Percentiles rank a stretch among this genome's conserved stretches.
Evolutionary conservation across 1,140 invertebrate genomes (phyloP).

Genomic region (Drosophila ohnishii): DNA sequence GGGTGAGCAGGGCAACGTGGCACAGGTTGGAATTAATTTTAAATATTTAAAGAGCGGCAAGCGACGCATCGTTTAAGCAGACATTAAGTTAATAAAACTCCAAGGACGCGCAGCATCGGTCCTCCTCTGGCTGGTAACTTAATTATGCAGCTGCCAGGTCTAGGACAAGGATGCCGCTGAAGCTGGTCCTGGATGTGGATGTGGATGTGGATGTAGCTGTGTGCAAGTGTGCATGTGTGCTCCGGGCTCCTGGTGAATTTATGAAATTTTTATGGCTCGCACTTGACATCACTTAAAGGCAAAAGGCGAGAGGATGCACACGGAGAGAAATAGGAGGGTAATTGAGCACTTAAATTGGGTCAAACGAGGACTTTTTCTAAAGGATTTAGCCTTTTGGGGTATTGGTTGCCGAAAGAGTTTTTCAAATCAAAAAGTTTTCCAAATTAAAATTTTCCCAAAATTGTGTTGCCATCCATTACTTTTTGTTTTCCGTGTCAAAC

Average conservation of each 20-base stretch:
- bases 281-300: conserved; percentile 41
- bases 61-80: conserved; percentile 66
- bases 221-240: conserved; percentile 3
- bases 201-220: background rate
- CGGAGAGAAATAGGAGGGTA: background rate
- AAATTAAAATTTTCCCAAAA: background rate
- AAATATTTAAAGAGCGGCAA: conserved; percentile 69
- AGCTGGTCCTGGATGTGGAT: background rate
- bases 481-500: conserved; percentile 9
- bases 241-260: conserved; percentile 29
- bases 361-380: background rate
- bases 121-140: conserved; percentile 58
- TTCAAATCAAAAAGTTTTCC: background rate
- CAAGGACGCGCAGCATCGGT: conserved; percentile 51
- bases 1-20: too few species aligned
- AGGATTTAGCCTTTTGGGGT: background rate
- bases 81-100: conserved; percentile 77
- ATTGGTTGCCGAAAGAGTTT: background rate
- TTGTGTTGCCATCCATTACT: too few species aligned
- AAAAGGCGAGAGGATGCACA: background rate
- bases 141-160: conserved; percentile 65
- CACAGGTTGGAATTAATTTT: conserved; percentile 64
- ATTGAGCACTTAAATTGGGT: background rate
- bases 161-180: conserved; percentile 23
- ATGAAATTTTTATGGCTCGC: conserved; percentile 55